Percentiles rank a stretch among this genome's conserved stretches.
These are phyloP conservation scores for Solea senegalensis DNA, from an alignment of 2,113 vertebrate species.

Conservation along the genomic window DNA sequence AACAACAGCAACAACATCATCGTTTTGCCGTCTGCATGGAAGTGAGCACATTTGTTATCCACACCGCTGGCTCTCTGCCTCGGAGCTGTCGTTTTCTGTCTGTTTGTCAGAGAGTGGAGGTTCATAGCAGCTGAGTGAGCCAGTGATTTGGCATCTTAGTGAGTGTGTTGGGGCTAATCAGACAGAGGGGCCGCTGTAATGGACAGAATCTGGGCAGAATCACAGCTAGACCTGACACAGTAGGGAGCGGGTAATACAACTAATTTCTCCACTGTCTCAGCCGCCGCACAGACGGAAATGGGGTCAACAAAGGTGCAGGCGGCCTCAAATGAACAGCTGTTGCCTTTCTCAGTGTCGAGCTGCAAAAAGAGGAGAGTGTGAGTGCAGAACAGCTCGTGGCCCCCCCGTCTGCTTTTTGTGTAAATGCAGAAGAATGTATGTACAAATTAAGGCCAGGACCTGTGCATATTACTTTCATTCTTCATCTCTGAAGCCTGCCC, in stretches of 20 bases:
- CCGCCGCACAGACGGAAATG: conserved; percentile 88
- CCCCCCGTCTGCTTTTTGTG: conserved; percentile 52
- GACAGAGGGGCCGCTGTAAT: conserved; percentile 96
- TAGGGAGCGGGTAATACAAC: conserved; percentile 93
- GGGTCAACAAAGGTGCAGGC: conserved; percentile 94
- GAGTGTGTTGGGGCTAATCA: conserved; percentile 98
- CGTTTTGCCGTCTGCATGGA: conserved; percentile 38
- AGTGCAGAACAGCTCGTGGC: conserved; percentile 30
- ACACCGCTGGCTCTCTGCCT: conserved; percentile 21
- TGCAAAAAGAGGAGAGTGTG: conserved; percentile 74
- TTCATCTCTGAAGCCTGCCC: conserved; percentile 65
- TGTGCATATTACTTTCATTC: conserved; percentile 76
- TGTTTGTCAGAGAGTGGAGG: conserved; percentile 77
- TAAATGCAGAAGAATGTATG: conserved; percentile 82
- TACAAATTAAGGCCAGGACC: conserved; percentile 83
- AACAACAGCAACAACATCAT: conserved; percentile 19
- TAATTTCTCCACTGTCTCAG: conserved; percentile 95
- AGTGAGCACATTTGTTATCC: conserved; percentile 44
- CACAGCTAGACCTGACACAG: conserved; percentile 92
- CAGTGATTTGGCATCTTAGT: conserved; percentile 99
- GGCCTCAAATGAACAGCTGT: conserved; percentile 94
- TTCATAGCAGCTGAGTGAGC: conserved; percentile 88
- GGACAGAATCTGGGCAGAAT: conserved; percentile 98
- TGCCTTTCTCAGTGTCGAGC: conserved; percentile 78
- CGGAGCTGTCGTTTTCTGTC: conserved; percentile 27